Conservation (phyloP, 2,113 vertebrate species). For the Neolamprologus devosi region DNA sequence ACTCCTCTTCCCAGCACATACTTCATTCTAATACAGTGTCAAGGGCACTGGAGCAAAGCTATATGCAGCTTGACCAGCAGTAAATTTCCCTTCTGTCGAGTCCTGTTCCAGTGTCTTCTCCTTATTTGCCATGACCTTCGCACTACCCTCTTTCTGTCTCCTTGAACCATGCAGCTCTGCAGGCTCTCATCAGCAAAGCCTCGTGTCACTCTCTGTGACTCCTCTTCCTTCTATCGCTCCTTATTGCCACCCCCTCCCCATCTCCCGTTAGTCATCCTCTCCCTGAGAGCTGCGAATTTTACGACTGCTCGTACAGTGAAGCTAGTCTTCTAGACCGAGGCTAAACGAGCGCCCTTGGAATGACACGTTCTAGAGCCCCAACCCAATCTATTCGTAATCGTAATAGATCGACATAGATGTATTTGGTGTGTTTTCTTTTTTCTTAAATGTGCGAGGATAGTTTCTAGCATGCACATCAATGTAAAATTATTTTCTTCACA, state of each 20-base stretch:
- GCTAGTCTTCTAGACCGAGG: slow-evolving; percentile 17
- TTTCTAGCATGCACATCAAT: neutral
- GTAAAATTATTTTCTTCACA: neutral
- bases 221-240: neutral
- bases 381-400: neutral
- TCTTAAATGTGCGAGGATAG: neutral
- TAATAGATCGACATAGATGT: neutral
- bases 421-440: neutral
- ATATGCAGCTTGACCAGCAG: slow-evolving; percentile 38
- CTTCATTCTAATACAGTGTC: slow-evolving; percentile 14
- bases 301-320: neutral
- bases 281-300: slow-evolving; percentile 12
- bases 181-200: slow-evolving; percentile 44
- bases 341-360: slow-evolving; percentile 23
- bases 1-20: neutral
- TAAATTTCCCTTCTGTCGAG: slow-evolving; percentile 61
- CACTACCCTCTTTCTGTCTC: neutral
- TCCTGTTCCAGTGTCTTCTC: slow-evolving; percentile 37
- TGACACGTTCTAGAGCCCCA: neutral
- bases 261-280: neutral
- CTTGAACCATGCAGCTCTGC: slow-evolving; percentile 50
- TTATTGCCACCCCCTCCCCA: neutral
- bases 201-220: slow-evolving; percentile 17
- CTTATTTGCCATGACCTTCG: slow-evolving; percentile 8
- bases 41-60: slow-evolving; percentile 29